Evolutionary conservation across 92 coral and sea anemone genomes (phyloP).

Genomic region (Parazoanthus atlanticus): DNA sequence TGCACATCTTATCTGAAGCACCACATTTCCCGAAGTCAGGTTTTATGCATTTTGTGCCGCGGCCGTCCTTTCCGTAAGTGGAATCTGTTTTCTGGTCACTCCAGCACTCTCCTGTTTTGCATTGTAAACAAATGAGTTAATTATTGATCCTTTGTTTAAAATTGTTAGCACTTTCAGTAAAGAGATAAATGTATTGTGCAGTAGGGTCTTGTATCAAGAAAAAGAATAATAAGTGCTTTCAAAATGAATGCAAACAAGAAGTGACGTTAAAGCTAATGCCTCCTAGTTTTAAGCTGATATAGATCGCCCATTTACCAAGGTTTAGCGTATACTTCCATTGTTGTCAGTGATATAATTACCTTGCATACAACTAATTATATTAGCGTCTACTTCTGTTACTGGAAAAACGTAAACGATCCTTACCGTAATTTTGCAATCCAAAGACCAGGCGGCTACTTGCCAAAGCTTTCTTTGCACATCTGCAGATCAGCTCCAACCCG

Average conservation of each 20-base stretch:
- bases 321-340: too few relatives aligned
- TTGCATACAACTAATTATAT: neutral
- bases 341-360: too few relatives aligned
- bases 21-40: constrained; percentile 35
- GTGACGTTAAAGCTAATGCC: too few relatives aligned
- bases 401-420: neutral
- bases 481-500: constrained; percentile 45
- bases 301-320: neutral
- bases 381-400: neutral
- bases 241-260: too few relatives aligned
- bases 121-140: neutral
- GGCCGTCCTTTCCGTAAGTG: neutral
- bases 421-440: constrained; percentile 56
- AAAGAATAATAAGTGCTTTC: too few relatives aligned
- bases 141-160: neutral
- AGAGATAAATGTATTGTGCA: neutral
- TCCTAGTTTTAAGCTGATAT: neutral
- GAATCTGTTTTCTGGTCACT: constrained; percentile 39
- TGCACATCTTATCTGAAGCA: constrained; percentile 43
- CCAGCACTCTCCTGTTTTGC: constrained; percentile 33
- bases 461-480: constrained; percentile 49
- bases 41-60: constrained; percentile 36
- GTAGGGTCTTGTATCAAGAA: too few relatives aligned
- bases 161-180: neutral
- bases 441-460: constrained; percentile 28